Percentiles rank a stretch among this genome's conserved stretches.
Evolutionary conservation across 2,113 vertebrate genomes (phyloP).

Genomic region (Sander lucioperca): DNA sequence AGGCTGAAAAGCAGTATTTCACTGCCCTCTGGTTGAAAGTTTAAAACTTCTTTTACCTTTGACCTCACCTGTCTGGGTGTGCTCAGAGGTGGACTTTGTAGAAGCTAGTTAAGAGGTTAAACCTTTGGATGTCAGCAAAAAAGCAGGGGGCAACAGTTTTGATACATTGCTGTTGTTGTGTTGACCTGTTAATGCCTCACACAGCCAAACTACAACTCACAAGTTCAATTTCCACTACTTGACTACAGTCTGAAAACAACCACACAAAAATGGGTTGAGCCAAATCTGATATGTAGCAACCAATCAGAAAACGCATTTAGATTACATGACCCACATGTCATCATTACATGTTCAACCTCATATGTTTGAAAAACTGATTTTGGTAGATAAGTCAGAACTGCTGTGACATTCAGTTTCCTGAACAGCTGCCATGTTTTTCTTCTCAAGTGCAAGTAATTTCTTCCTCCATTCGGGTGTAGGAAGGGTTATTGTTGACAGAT

Average conservation of each 20-base stretch:
- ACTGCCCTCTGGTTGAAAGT: not conserved
- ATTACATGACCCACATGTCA: not conserved
- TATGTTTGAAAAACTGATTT: not conserved
- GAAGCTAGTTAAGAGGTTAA: not conserved
- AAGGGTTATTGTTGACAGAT: not conserved
- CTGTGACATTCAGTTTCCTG: not conserved
- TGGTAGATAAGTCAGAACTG: not conserved
- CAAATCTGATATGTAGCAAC: not conserved
- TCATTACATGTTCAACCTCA: not conserved
- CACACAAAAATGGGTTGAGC: not conserved
- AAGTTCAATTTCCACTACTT: not conserved
- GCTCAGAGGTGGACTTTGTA: not conserved
- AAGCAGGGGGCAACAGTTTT: not conserved
- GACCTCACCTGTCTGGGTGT: not conserved
- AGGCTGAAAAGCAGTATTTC: not conserved
- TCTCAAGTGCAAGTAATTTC: not conserved
- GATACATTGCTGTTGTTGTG: not conserved
- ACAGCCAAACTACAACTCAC: not conserved
- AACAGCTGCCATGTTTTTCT: not conserved
- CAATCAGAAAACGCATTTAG: not conserved
- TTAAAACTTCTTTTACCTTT: not conserved
- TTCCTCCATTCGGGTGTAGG: not conserved
- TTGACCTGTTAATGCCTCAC: not conserved
- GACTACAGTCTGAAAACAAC: not conserved
- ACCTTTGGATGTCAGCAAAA: not conserved